phyloP scores from a whole-genome alignment of 1,140 invertebrate genomes.

The Choristoneura fumiferana region DNA sequence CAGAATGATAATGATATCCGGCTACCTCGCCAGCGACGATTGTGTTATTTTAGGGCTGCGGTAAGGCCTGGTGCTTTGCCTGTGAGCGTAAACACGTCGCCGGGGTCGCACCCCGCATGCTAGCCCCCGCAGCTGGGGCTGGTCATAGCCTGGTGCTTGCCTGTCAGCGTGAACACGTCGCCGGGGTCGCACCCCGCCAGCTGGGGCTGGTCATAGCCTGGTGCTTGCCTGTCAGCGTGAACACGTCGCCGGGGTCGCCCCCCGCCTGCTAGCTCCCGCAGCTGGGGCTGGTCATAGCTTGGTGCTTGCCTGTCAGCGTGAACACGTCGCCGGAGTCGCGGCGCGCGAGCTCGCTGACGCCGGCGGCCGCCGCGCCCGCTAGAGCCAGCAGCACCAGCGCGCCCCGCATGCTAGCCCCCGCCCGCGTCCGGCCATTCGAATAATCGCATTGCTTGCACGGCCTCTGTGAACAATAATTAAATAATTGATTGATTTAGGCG shows the following conservation, averaged over 20 bases:
- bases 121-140: background rate
- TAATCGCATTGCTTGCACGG: conserved; percentile 32
- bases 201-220: background rate
- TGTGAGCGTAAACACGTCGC: conserved; percentile 57
- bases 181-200: conserved; percentile 49
- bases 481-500: too few species aligned
- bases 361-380: conserved; percentile 42
- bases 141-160: conserved; percentile 26
- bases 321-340: conserved; percentile 52
- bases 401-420: conserved; percentile 59
- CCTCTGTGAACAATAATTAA: background rate
- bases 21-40: too few species aligned
- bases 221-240: background rate
- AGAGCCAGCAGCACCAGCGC: conserved; percentile 49
- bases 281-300: too few species aligned
- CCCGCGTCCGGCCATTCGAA: conserved; percentile 30
- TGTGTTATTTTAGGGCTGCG: too few species aligned
- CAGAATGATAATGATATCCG: too few species aligned
- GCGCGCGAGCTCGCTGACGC: conserved; percentile 54
- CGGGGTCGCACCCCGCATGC: conserved; percentile 38
- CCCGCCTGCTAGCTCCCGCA: background rate
- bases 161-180: conserved; percentile 54
- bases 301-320: conserved; percentile 41
- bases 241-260: conserved; percentile 39
- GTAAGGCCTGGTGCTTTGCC: too few species aligned